Evolutionary conservation across 2,888 invertebrate species (phyloP).

Genomic region (Nemurella pictetii): DNA sequence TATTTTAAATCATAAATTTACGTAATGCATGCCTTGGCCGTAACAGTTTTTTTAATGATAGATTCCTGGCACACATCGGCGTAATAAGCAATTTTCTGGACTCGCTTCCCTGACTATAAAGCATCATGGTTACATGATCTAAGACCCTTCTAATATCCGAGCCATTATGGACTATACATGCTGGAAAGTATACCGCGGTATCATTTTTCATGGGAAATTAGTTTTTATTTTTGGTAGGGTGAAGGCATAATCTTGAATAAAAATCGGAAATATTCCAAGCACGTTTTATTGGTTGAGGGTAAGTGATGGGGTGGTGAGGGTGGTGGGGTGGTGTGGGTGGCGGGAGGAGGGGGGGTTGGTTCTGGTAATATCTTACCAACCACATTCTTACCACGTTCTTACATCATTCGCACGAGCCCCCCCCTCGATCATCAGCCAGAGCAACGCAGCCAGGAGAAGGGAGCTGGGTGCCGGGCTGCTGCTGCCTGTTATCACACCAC

Average conservation of each 20-base stretch:
- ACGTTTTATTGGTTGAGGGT: conserved; percentile 32
- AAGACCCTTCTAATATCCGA: conserved; percentile 18
- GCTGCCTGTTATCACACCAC: neutral
- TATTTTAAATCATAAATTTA: neutral
- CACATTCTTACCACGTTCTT: conserved; percentile 42
- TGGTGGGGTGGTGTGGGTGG: neutral
- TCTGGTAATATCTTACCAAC: conserved; percentile 30
- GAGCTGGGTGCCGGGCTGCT: neutral
- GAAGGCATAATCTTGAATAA: conserved; percentile 28
- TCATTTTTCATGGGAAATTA: conserved; percentile 31
- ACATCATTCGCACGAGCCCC: conserved; percentile 37
- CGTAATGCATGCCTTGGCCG: neutral
- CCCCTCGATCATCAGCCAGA: neutral
- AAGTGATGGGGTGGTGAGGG: conserved; percentile 21
- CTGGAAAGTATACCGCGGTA: conserved; percentile 15
- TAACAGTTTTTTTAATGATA: neutral
- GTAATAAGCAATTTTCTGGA: neutral
- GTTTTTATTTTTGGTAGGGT: conserved; percentile 30
- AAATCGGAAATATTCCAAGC: conserved; percentile 30
- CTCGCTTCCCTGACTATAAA: neutral
- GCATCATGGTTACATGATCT: neutral
- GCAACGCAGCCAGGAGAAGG: neutral
- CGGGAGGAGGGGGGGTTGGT: neutral
- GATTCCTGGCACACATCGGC: neutral
- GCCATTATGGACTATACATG: neutral